Base-by-base conservation (phyloP, 1,140 invertebrate genomes). In the Drosophila novamexicana region DNA sequence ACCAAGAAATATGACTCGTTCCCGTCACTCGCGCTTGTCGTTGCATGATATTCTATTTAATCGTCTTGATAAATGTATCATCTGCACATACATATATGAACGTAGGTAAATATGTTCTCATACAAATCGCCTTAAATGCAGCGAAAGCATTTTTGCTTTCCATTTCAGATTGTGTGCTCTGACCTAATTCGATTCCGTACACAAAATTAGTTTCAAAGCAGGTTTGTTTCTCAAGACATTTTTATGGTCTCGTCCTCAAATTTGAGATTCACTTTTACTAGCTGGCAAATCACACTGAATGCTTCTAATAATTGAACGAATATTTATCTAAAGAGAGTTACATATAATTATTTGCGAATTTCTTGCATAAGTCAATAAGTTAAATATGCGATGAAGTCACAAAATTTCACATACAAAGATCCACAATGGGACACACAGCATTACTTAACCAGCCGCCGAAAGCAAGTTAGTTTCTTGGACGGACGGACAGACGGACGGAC, bases 61-160 rank as follows among this genome's bases (percentile, higher is more conserved):
- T 34, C 45, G 6, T 50, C 4, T 29, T 29, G 22, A 29, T 29
- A 29, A 29, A 29, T 29, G 22, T 29, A 29, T 29, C 22, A 29
- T 29, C 22, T 29, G 22, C 22, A 29, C 61, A 37, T 58, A 29
- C 61, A 37, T 58, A 10, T 32, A 37, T 58, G 6, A 18, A 36
- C n/a, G 12, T 22, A 45, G 9, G 3, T 29, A 29, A 29, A 10
- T 66, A 14, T 47, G 52, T 29, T 3, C 18, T 1, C 18, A 32
- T 54, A 34, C 16, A 34, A 10, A 9, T 66, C 5, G 34, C 39
- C 10, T 6, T 29, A 42, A n/a, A 42, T 79, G 58, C 76, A 86
- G 83, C 82, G 82, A 82, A 86, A 86, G 82, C 82, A 79, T 70
- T 73, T 79, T 67, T 76, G 79, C 82, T 86, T 86, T 86, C 82